Percentiles rank a stretch among this genome's conserved stretches.
Conservation (phyloP, 2,797 vertebrate species). For the Sebastes paucispinis region DNA sequence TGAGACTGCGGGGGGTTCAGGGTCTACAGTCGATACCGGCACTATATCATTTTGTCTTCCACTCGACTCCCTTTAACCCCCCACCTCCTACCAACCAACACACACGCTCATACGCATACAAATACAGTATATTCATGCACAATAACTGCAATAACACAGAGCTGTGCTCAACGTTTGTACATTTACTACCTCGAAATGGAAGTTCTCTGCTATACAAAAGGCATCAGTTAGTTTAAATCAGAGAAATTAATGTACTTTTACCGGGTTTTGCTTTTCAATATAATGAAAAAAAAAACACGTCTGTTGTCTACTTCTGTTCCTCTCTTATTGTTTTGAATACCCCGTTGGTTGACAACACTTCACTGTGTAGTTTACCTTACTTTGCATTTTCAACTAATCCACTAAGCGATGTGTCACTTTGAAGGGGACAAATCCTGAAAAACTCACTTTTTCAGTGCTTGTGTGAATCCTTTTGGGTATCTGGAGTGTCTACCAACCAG, state of each 20-base stretch:
- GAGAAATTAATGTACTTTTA: neutral
- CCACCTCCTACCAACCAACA: neutral
- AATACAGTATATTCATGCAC: neutral
- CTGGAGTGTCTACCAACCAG: neutral
- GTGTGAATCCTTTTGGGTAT: neutral
- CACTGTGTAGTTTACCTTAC: neutral
- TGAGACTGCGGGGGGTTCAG: conserved; percentile 30
- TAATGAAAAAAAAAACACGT: neutral
- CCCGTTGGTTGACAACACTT: neutral
- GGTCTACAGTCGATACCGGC: conserved; percentile 29
- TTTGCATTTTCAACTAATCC: neutral
- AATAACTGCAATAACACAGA: neutral
- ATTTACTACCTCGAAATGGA: neutral
- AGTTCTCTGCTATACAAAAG: conserved; percentile 10
- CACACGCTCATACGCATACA: neutral
- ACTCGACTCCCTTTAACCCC: neutral
- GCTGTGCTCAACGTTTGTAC: neutral
- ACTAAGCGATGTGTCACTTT: neutral
- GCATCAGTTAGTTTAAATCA: neutral
- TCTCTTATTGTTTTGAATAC: neutral
- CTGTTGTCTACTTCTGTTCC: neutral
- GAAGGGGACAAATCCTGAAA: neutral
- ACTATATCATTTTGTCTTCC: conserved; percentile 39
- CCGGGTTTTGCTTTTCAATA: neutral
- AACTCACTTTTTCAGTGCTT: neutral